These are phyloP conservation scores for Hozukius guyotensis DNA, from an alignment of 2,797 vertebrate genomes.

Conservation along the genomic window DNA sequence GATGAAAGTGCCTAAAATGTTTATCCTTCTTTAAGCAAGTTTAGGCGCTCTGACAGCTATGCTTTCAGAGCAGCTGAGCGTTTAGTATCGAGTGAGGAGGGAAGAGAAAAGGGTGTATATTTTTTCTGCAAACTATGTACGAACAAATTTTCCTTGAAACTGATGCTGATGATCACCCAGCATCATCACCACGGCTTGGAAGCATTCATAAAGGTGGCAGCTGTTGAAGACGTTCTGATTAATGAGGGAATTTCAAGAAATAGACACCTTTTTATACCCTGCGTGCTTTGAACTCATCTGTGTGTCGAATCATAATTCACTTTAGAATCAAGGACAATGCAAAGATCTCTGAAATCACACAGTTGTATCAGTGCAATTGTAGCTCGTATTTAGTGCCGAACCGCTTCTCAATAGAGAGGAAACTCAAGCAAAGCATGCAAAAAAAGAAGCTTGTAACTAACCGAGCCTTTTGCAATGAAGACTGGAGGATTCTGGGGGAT, in stretches of 20 bases:
- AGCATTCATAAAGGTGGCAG: constrained; percentile 44
- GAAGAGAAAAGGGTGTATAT: constrained; percentile 15
- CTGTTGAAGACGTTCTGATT: constrained; percentile 63
- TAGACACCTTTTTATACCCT: constrained; percentile 7
- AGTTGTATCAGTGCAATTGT: constrained; percentile 32
- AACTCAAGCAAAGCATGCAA: constrained; percentile 45
- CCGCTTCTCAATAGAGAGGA: constrained; percentile 54
- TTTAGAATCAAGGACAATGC: constrained; percentile 24
- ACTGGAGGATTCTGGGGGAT: constrained; percentile 69
- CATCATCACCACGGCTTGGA: constrained; percentile 31
- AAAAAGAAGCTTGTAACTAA: constrained; percentile 60
- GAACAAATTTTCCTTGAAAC: constrained; percentile 42
- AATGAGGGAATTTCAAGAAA: constrained; percentile 53
- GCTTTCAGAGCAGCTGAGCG: constrained; percentile 39
- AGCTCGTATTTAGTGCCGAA: constrained; percentile 44
- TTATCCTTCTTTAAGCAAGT: constrained; percentile 66
- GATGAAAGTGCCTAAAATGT: constrained; percentile 72
- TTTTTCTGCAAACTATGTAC: constrained; percentile 32
- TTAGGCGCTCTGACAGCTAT: constrained; percentile 48
- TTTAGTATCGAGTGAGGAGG: constrained; percentile 22
- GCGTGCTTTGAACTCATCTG: constrained; percentile 4
- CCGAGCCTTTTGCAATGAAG: constrained; percentile 64
- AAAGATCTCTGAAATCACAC: constrained; percentile 37
- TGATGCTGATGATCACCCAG: constrained; percentile 18
- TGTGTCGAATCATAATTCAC: constrained; percentile 21